phyloP scores from a whole-genome alignment of 2,888 invertebrate species.

The Cosmia trapezina region DNA sequence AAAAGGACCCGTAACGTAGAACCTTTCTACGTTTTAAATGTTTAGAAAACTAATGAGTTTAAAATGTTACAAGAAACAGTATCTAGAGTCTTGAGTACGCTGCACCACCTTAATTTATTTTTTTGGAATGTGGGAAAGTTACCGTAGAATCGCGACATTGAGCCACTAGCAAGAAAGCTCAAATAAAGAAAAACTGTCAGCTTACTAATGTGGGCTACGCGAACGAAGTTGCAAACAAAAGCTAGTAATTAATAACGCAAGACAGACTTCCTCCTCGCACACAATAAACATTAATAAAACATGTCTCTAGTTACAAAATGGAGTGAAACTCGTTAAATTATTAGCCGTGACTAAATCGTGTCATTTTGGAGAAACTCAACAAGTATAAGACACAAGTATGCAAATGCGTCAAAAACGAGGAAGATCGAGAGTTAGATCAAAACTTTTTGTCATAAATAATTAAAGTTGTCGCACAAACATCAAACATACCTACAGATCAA shows the following conservation, averaged over 20 bases:
- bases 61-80: conserved; percentile 5
- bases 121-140: conserved; percentile 55
- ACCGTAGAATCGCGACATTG: conserved; percentile 39
- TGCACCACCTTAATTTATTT: conserved; percentile 13
- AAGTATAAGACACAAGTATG: conserved; percentile 18
- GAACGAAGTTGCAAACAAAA: conserved; percentile 56
- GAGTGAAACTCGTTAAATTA: conserved; percentile 60
- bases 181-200: conserved; percentile 57
- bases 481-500: background rate
- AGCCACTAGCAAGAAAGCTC: conserved; percentile 40
- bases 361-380: conserved; percentile 46
- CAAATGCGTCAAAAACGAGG: conserved; percentile 14
- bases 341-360: conserved; percentile 52
- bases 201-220: conserved; percentile 56
- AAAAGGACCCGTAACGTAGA: background rate
- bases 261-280: conserved; percentile 59
- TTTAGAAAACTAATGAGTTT: background rate
- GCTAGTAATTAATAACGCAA: conserved; percentile 60
- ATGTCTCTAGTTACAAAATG: conserved; percentile 55
- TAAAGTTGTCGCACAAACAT: background rate
- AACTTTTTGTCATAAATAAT: background rate
- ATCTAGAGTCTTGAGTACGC: background rate
- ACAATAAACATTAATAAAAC: conserved; percentile 63
- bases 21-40: background rate
- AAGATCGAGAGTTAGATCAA: conserved; percentile 28